phyloP scores from a whole-genome alignment of 1,140 invertebrate genomes.

The Delia radicum region DNA sequence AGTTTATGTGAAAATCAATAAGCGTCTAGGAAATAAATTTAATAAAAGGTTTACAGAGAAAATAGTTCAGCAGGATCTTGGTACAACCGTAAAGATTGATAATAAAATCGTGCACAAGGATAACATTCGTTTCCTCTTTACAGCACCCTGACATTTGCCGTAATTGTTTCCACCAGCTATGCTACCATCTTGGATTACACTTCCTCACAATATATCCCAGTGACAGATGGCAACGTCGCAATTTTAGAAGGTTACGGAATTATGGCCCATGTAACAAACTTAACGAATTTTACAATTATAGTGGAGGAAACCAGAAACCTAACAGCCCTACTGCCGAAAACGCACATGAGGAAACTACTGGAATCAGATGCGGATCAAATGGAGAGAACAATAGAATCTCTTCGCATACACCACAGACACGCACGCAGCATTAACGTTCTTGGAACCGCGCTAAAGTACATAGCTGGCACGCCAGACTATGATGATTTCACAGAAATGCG shows the following conservation, averaged over 20 bases:
- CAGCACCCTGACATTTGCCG: neutral
- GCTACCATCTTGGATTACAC: neutral
- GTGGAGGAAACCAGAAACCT: slow-evolving; percentile 24
- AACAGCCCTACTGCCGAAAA: slow-evolving; percentile 19
- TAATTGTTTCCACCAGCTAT: no score
- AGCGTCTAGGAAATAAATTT: neutral
- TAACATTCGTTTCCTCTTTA: no score
- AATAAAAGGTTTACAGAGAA: neutral
- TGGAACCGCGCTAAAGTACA: slow-evolving; percentile 24
- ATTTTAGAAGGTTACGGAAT: slow-evolving; percentile 20
- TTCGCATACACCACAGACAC: slow-evolving; percentile 17
- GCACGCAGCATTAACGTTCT: slow-evolving; percentile 27
- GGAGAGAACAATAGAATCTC: slow-evolving; percentile 5
- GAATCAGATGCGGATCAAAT: slow-evolving; percentile 17
- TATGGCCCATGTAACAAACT: slow-evolving; percentile 26
- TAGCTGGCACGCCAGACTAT: slow-evolving; percentile 24
- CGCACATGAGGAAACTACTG: slow-evolving; percentile 29
- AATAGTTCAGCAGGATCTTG: no score
- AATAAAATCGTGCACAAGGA: neutral
- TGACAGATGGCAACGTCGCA: slow-evolving; percentile 1
- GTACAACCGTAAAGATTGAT: no score
- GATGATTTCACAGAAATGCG: slow-evolving; percentile 4
- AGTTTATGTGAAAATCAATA: no score
- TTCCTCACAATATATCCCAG: neutral
- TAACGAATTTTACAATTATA: slow-evolving; percentile 23